These are phyloP conservation scores for Halictus ligatus DNA, from an alignment of 2,888 invertebrate species.

Conservation along the genomic window DNA sequence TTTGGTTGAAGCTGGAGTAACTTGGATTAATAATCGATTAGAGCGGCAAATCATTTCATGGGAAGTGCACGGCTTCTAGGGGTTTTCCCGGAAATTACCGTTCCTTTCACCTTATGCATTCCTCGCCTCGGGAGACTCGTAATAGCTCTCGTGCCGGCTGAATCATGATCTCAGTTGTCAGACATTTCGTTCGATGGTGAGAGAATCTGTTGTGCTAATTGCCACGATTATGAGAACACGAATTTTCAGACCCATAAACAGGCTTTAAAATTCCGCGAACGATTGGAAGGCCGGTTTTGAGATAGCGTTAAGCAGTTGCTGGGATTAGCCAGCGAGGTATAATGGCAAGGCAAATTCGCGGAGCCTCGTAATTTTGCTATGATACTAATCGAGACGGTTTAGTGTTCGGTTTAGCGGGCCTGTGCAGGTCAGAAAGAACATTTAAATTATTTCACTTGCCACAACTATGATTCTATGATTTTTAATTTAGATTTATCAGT, in stretches of 20 bases:
- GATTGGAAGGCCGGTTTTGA: slow-evolving; percentile 1
- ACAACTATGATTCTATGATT: too few species aligned
- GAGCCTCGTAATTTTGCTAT: background rate
- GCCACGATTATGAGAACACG: background rate
- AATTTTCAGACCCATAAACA: background rate
- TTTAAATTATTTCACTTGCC: background rate
- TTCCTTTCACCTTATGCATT: background rate
- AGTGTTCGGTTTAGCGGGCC: background rate
- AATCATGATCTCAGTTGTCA: background rate
- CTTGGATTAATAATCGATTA: background rate
- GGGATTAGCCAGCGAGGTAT: background rate
- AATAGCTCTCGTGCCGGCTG: background rate
- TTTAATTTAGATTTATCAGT: background rate
- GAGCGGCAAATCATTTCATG: background rate
- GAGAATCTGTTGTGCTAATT: background rate
- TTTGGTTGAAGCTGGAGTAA: background rate
- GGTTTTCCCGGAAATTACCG: background rate
- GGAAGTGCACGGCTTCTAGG: background rate
- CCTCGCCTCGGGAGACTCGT: background rate
- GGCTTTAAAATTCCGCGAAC: background rate
- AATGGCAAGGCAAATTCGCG: background rate
- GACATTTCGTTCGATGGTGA: background rate
- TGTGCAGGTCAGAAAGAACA: background rate
- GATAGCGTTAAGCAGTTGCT: background rate
- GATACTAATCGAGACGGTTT: background rate